These are phyloP conservation scores for Trachelus tabidus DNA, from an alignment of 2,888 invertebrate genomes.

Conservation along the genomic window DNA sequence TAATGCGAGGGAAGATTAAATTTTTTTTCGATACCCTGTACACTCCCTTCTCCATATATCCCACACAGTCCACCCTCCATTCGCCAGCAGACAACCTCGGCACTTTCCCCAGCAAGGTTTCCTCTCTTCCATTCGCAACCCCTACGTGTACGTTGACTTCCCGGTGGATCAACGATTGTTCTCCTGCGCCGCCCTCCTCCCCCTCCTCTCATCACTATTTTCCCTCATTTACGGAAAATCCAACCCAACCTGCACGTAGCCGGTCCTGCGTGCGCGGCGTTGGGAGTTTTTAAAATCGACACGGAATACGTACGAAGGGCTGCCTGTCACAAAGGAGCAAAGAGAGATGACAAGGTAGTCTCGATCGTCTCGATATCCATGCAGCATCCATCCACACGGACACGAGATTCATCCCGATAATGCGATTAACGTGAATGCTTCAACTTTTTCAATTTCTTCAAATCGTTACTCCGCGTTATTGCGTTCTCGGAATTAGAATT, in stretches of 20 bases:
- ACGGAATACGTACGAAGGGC: not conserved
- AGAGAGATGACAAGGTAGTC: not conserved
- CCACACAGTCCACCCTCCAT: not conserved
- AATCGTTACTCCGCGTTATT: not conserved
- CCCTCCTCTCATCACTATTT: not conserved
- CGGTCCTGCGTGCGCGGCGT: not conserved
- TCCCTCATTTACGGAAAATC: not conserved
- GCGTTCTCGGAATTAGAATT: not conserved
- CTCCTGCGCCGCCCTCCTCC: not conserved
- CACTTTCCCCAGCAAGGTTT: not conserved
- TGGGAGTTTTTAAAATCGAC: not conserved
- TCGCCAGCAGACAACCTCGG: not conserved
- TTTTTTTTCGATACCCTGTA: slow-evolving; percentile 38
- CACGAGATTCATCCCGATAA: not conserved
- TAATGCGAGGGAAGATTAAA: slow-evolving; percentile 56
- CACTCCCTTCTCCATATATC: not conserved
- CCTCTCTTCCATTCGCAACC: not conserved
- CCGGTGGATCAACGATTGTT: not conserved
- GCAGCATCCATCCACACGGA: not conserved
- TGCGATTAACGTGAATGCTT: not conserved
- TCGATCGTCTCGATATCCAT: not conserved
- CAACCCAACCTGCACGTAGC: not conserved
- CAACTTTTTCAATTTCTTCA: not conserved
- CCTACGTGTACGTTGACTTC: not conserved
- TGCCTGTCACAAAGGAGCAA: not conserved